Conservation (phyloP, 2,888 invertebrate species). For the Agrypnus murinus region DNA sequence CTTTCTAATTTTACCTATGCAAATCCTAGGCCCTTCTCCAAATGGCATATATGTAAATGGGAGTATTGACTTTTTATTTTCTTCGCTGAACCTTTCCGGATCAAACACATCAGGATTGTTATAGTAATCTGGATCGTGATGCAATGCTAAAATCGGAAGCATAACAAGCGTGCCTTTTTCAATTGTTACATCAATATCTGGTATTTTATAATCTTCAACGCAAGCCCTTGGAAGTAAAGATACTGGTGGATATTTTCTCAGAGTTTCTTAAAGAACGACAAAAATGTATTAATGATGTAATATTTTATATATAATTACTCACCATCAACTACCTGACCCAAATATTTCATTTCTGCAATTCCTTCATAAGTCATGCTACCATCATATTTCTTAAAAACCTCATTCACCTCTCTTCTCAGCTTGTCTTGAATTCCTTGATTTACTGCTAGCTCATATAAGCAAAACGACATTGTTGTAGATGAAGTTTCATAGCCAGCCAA, state of each 20-base stretch:
- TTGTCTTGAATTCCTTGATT: slow-evolving; percentile 73
- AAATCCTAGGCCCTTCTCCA: no score
- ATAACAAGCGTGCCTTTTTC: slow-evolving; percentile 3
- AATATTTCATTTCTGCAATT: slow-evolving; percentile 74
- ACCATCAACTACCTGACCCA: slow-evolving; percentile 76
- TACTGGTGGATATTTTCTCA: slow-evolving; percentile 65
- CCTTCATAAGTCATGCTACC: slow-evolving; percentile 74
- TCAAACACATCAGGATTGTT: slow-evolving; percentile 43
- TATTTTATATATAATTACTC: slow-evolving; percentile 61
- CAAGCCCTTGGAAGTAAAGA: slow-evolving; percentile 55
- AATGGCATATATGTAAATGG: no score
- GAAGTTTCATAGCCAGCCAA: slow-evolving; percentile 80
- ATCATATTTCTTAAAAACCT: slow-evolving; percentile 69
- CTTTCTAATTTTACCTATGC: slow-evolving; percentile 61
- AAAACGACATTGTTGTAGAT: slow-evolving; percentile 76
- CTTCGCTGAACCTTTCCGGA: no score
- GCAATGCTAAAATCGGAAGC: slow-evolving; percentile 15
- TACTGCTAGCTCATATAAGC: slow-evolving; percentile 73
- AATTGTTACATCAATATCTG: background rate
- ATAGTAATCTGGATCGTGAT: no score
- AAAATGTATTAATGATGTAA: slow-evolving; percentile 26
- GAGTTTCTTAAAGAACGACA: slow-evolving; percentile 67
- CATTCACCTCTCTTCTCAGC: slow-evolving; percentile 71
- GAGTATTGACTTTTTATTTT: background rate
- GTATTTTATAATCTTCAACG: slow-evolving; percentile 60